Base-by-base conservation (phyloP, 2,888 invertebrate genomes). In the Chloromyia formosa region DNA sequence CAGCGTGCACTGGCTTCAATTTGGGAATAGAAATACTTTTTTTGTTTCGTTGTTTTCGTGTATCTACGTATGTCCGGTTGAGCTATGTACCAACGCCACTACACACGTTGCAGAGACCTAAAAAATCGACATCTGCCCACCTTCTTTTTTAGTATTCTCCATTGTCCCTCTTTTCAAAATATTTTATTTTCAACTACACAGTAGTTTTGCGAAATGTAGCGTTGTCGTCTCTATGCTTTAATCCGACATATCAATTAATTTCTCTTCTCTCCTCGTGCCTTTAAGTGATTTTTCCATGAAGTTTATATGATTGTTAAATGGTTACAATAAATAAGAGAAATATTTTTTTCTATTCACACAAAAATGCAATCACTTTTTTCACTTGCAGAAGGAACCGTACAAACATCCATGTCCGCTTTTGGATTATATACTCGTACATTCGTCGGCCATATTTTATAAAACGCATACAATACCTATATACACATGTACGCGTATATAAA, bases 171-270 rank as follows among this genome's bases (percentile, higher is more conserved):
- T n/a, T 54, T 22, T 14, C 62, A 18, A 62, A 12, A 18, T 54
- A 68, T 68, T 68, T 23, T 16, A 69, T 58, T 49, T 35, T 35
- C 27, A 35, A 35, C 27, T 35, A 7, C 27, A 49, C 16, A n/a
- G 22, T 74, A 23, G 66, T 35, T 35, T 74, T 62, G 66, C 53
- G 16, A 64, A 64, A 64, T 64, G 42, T 42, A 45, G 42, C 68
- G 58, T 56, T 20, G 58, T 60, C 27, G 20, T 56, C 53, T 22
- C 53, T 12, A 16, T 35, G n/a, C 35, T 60, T 35, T 74, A 64
- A 69, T 74, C 69, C 61, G 64, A 62, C 61, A 62, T 62, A 53
- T 62, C 62, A 61, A 62, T 73, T 62, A 73, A 73, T 73, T 61
- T 62, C 40, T 10, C 42, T 49, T 53, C 49, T 9, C 18, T 27